Base-by-base conservation (phyloP, 2,113 vertebrate genomes). In the Gila orcuttii region DNA sequence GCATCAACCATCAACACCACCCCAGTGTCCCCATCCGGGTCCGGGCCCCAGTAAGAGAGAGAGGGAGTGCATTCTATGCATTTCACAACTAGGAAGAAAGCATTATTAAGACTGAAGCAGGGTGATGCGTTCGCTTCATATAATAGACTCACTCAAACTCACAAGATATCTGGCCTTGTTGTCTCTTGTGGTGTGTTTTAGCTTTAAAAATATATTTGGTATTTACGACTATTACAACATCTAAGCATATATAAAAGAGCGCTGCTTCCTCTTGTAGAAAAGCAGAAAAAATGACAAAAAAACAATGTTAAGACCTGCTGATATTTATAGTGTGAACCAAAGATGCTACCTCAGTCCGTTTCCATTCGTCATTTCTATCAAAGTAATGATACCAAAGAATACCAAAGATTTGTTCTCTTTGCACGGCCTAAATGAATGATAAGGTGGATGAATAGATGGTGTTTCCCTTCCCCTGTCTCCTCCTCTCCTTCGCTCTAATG, bases 261-360 rank as follows among this genome's bases (percentile, higher is more conserved):
- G 94, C 95, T 96, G 95, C 94, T 94, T 95, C 95, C 94, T 96
- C 90, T 81, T 94, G 94, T 95, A 86, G 28, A 84, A 92, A 83
- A 90, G 88, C 89, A 86, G 89, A 90, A 92, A 76, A 89, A 90
- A 88, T 68, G 2, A 73, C 86, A 19, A 73, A n/a, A 86, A 89
- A 92, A 93, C 13, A 52, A 93, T 96, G 95, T 96, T 95, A 95
- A 97, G 94, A 96, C 95, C 96, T 96, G 96, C 96, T 97, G 96
- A 95, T 96, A 96, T 98, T 98, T 97, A 96, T 97, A 97, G 96
- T 97, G 96, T 96, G 96, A 99, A 99, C 97, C 97, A 98, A 99
- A 99, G 98, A 99, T 94, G 96, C 98, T 99, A 99, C 98, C 98
- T 99, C 98, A 99, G 97, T 98, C 96, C 91, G 97, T 98, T 97